Conservation (phyloP, 2,113 vertebrate genomes). For the Scartelaos histophorus region DNA sequence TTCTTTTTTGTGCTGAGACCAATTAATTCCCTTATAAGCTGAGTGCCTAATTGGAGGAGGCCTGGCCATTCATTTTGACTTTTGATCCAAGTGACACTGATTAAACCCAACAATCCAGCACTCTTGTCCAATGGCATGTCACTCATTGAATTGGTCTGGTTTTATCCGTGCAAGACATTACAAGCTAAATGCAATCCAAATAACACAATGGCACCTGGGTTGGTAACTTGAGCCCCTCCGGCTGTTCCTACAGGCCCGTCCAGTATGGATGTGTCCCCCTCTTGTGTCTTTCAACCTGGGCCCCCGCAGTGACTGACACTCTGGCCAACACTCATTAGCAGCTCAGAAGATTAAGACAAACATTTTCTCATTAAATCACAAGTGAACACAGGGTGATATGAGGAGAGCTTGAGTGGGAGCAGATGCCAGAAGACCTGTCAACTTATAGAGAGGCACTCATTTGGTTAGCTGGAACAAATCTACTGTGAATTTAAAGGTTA, state of each 20-base stretch:
- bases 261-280: constrained; percentile 2
- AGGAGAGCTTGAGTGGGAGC: constrained; percentile 21
- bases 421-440: constrained; percentile 34
- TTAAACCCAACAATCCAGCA: constrained; percentile 63
- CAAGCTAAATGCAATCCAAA: constrained; percentile 67
- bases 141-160: constrained; percentile 45
- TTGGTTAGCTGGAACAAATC: constrained; percentile 42
- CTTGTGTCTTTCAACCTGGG: not conserved
- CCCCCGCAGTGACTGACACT: constrained; percentile 41
- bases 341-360: constrained; percentile 45
- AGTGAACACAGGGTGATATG: constrained; percentile 43
- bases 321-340: constrained; percentile 58
- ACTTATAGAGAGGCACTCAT: constrained; percentile 48
- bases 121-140: constrained; percentile 64
- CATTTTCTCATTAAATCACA: constrained; percentile 63
- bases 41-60: constrained; percentile 66
- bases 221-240: constrained; percentile 67
- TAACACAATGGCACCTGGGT: constrained; percentile 74
- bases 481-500: constrained; percentile 9
- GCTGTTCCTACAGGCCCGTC: constrained; percentile 59
- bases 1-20: constrained; percentile 52
- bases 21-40: constrained; percentile 64
- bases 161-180: constrained; percentile 45
- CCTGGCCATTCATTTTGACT: constrained; percentile 63
- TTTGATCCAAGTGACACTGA: constrained; percentile 76